phyloP scores from a whole-genome alignment of 2,113 vertebrate species.

The Panthera tigris region DNA sequence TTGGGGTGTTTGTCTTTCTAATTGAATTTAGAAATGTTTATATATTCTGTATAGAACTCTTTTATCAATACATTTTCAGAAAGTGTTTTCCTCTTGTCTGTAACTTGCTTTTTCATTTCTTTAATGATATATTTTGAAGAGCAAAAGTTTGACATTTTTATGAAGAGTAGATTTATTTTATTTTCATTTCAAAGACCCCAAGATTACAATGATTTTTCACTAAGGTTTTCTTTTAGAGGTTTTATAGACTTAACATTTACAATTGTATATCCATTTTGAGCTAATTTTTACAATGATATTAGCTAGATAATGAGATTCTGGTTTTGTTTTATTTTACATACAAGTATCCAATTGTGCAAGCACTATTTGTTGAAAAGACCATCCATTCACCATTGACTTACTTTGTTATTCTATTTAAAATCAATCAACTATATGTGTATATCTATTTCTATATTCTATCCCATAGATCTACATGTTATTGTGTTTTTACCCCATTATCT shows the following conservation, averaged over 20 bases:
- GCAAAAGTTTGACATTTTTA: not conserved
- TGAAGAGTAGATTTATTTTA: not conserved
- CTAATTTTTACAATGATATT: not conserved
- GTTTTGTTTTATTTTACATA: not conserved
- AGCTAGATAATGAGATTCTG: not conserved
- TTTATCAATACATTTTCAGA: not conserved
- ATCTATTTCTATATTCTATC: not conserved
- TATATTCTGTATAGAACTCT: not conserved
- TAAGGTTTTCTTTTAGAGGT: not conserved
- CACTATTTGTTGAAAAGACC: not conserved
- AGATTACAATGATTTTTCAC: not conserved
- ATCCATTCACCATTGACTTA: not conserved
- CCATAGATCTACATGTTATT: not conserved
- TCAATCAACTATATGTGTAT: not conserved
- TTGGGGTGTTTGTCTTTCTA: not conserved
- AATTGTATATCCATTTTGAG: not conserved
- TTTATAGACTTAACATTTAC: not conserved
- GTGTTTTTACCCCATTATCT: not conserved
- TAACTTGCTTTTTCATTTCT: not conserved
- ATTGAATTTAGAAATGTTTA: not conserved
- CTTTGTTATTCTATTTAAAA: not conserved
- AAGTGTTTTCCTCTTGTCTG: not conserved
- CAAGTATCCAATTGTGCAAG: not conserved
- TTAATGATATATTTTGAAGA: not conserved
- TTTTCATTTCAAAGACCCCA: not conserved